Evolutionary conservation across 2,888 invertebrate genomes (phyloP).

Genomic region (Crioceris asparagi): DNA sequence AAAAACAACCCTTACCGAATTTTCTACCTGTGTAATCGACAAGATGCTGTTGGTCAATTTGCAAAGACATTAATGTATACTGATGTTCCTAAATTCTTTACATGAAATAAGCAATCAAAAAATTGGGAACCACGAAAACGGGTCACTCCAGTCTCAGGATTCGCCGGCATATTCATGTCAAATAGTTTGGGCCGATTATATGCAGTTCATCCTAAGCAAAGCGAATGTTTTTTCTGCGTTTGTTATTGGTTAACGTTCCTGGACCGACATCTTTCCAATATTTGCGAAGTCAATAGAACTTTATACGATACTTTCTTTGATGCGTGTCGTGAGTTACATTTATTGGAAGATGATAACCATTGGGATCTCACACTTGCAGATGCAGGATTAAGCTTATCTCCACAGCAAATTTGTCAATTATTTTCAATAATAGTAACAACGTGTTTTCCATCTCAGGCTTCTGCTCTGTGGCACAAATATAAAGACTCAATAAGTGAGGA

Average conservation of each 20-base stretch:
- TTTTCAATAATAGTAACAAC: too few relatives aligned
- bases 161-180: neutral
- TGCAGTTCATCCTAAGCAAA: too few relatives aligned
- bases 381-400: neutral
- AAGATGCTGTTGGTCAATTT: too few relatives aligned
- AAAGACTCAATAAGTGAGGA: too few relatives aligned
- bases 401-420: too few relatives aligned
- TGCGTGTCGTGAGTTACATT: too few relatives aligned
- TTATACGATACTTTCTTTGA: neutral
- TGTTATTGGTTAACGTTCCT: too few relatives aligned
- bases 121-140: conserved; percentile 1
- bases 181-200: conserved; percentile 1
- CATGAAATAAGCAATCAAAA: conserved; percentile 1
- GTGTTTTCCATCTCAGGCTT: neutral
- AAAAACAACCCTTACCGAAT: neutral
- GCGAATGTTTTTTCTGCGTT: too few relatives aligned
- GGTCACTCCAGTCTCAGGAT: neutral
- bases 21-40: neutral
- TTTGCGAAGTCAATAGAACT: neutral
- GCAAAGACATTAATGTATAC: neutral
- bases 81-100: neutral
- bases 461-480: neutral
- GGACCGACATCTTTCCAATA: too few relatives aligned
- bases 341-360: too few relatives aligned
- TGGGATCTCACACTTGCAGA: neutral